A percentile compares a stretch with the other conserved stretches of the same genome.
These are phyloP conservation scores for Eidolon helvum DNA, from an alignment of 2,113 vertebrate species.

Conservation along the genomic window DNA sequence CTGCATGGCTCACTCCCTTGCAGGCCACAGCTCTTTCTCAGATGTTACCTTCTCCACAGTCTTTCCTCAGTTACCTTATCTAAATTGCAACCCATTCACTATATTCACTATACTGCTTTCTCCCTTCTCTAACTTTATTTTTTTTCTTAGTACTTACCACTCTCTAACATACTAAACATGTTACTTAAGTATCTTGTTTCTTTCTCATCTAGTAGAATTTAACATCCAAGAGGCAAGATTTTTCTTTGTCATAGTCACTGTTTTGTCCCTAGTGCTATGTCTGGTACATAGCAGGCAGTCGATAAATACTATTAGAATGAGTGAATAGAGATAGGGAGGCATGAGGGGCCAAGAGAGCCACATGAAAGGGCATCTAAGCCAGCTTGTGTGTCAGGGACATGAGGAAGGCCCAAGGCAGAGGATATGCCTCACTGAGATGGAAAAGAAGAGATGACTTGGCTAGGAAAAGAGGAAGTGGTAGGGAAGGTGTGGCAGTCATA, in stretches of 20 bases:
- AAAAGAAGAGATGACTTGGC: not conserved
- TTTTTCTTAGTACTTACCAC: not conserved
- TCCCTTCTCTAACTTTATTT: not conserved
- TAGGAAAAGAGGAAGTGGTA: not conserved
- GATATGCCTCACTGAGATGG: not conserved
- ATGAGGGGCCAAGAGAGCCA: not conserved
- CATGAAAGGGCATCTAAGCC: not conserved
- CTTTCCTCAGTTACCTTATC: not conserved
- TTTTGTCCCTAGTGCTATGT: not conserved
- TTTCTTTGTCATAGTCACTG: not conserved
- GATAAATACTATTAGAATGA: not conserved
- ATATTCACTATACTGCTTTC: not conserved
- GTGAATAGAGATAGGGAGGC: not conserved
- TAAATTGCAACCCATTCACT: not conserved
- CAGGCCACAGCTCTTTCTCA: not conserved
- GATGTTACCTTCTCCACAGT: not conserved
- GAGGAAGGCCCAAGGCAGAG: not conserved
- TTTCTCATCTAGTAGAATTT: not conserved
- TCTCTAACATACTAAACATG: not conserved
- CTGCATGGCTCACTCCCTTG: accelerated
- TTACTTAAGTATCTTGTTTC: not conserved
- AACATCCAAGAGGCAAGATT: not conserved
- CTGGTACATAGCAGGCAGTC: not conserved
- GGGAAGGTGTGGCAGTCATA: not conserved
- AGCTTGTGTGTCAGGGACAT: not conserved